phyloP scores from a whole-genome alignment of 2,797 vertebrate species.

The Pseudochromis fuscus region DNA sequence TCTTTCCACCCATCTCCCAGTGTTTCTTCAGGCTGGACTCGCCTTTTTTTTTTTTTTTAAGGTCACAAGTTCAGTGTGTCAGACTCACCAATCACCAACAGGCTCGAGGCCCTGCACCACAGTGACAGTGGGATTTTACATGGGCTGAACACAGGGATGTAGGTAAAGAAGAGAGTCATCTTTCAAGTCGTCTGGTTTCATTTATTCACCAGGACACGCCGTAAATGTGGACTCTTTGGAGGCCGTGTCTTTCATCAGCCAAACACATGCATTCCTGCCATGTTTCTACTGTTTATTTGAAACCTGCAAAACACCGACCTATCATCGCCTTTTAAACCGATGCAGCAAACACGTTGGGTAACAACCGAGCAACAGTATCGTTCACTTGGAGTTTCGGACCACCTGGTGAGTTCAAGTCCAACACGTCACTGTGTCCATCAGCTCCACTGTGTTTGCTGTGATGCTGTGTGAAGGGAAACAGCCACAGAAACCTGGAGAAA shows the following conservation, averaged over 20 bases:
- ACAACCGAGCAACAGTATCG: background rate
- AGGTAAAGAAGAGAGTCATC: slow-evolving; percentile 1
- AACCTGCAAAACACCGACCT: background rate
- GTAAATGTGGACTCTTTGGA: background rate
- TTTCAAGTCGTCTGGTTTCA: background rate
- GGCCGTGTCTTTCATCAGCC: too few relatives aligned
- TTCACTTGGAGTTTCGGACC: background rate
- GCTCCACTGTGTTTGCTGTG: too few relatives aligned
- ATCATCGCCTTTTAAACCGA: background rate
- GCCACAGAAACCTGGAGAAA: too few relatives aligned
- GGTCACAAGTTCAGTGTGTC: slow-evolving; percentile 53
- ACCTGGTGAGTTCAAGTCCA: background rate
- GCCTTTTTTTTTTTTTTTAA: slow-evolving; percentile 14
- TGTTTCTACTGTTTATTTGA: too few relatives aligned
- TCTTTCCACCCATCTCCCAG: slow-evolving; percentile 7
- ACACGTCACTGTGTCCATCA: too few relatives aligned
- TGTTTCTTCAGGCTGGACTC: slow-evolving; percentile 38
- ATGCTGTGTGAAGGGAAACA: too few relatives aligned
- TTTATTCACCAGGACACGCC: background rate
- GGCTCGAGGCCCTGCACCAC: slow-evolving; percentile 12
- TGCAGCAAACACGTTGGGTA: background rate
- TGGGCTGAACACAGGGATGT: background rate
- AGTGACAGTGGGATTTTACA: too few relatives aligned
- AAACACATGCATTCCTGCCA: too few relatives aligned
- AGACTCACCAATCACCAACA: slow-evolving; percentile 4